Evolutionary conservation across 2,888 invertebrate genomes (phyloP), one percentile per base, ranked within the genome.

Genomic region (Amblyjoppa fuscipennis): DNA sequence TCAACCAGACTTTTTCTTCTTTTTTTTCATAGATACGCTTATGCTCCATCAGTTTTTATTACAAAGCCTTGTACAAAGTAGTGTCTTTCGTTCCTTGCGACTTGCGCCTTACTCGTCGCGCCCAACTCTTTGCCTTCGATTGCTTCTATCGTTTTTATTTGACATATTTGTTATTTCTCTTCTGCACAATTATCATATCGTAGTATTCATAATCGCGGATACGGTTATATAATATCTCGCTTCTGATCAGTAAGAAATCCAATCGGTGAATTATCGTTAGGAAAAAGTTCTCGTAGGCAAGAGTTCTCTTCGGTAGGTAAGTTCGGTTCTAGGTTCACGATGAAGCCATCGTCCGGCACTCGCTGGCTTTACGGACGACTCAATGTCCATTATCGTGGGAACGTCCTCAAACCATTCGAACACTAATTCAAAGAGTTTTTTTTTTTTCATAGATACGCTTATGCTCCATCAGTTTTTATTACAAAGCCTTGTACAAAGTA

Each of bases 401-500:
- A 31, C 25, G 16, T 45, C 34, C 16, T 7, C 25, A n/a, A 73
- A 16, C 34, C 56, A 31, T 41, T 41, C 59, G 56, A 59, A n/a
- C 34, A 51, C 68, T 4, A 70, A 49, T 13, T 70, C 66, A 11
- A 70, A 64, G 13, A 66, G 25, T 34, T 69, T 45, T 61, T 31
- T 16, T 41, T 20, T 38, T 59, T 45, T 16, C 16, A n/a, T 64
- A 49, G 75, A 75, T 64, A 49, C 49, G 28, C 16, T 75, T 66
- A 73, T 87, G 70, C 66, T 78, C 68, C 78, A 81, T 86, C 78
- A 69, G 70, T 76, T 87, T 87, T 87, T 87, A 87, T 87, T 85
- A 85, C 69, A 85, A 87, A 87, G 85, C 85, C 85, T 81, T 71
- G 81, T 87, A 87, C 85, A 87, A 87, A 85, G 76, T 87, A 74